A percentile compares a stretch with the other conserved stretches of the same genome.
Conservation (phyloP, 2,113 vertebrate genomes). For the Spilogale gracilis region DNA sequence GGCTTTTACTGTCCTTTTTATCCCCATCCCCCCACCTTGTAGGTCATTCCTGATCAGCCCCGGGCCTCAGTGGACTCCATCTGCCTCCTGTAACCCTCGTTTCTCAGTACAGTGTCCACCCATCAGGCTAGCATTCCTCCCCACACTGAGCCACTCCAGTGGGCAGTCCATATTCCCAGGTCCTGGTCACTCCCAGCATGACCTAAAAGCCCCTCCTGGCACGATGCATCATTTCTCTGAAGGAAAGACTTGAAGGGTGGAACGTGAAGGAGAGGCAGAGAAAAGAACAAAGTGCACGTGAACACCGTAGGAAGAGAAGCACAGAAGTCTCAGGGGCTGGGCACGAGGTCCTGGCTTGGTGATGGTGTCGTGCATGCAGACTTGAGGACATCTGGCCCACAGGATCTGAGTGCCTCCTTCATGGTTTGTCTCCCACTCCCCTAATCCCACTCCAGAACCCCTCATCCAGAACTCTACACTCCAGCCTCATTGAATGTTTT, state of each 20-base stretch:
- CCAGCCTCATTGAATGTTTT: not conserved
- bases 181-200: not conserved
- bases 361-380: not conserved
- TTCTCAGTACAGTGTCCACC: not conserved
- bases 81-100: not conserved
- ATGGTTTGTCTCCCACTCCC: not conserved
- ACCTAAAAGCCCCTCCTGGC: not conserved
- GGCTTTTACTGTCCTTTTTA: not conserved
- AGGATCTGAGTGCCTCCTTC: too few species aligned
- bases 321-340: not conserved
- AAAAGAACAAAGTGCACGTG: not conserved
- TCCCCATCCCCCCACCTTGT: not conserved
- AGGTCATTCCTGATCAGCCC: not conserved
- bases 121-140: not conserved
- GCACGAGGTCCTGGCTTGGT: not conserved
- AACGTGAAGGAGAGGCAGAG: not conserved
- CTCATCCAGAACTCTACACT: not conserved
- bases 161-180: not conserved
- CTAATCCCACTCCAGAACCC: fast-evolving
- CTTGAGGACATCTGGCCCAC: not conserved
- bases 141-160: not conserved
- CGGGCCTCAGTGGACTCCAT: not conserved
- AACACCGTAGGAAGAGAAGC: not conserved
- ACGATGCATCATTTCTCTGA: not conserved
- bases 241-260: not conserved